These are phyloP conservation scores for Columba janthina DNA, from an alignment of 2,113 vertebrate genomes.

Conservation along the genomic window DNA sequence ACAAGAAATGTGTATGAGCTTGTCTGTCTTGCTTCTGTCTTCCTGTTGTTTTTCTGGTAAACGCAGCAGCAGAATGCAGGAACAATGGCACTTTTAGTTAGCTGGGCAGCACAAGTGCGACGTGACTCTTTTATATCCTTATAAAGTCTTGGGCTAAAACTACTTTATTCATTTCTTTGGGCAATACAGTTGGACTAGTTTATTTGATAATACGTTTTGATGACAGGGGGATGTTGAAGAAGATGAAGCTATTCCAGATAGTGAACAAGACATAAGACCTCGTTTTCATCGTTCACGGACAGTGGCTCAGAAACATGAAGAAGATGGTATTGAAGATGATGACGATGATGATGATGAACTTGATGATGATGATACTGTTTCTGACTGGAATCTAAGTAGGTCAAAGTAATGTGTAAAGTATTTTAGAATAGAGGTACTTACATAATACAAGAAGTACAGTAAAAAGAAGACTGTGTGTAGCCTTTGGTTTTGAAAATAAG, in stretches of 20 bases:
- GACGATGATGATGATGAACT: slow-evolving; percentile 89
- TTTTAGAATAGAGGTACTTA: neutral
- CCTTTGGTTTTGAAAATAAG: neutral
- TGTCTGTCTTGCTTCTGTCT: neutral
- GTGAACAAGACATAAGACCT: slow-evolving; percentile 94
- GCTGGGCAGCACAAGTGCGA: neutral
- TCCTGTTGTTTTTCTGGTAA: neutral
- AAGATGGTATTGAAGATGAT: slow-evolving; percentile 89
- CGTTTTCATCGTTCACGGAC: slow-evolving; percentile 96
- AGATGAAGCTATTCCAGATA: slow-evolving; percentile 94
- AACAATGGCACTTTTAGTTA: neutral
- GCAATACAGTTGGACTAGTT: neutral
- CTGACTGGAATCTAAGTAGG: slow-evolving; percentile 98
- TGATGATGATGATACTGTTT: slow-evolving; percentile 93
- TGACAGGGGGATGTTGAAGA: slow-evolving; percentile 93
- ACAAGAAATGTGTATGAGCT: neutral
- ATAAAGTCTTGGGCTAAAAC: neutral
- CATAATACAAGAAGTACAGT: neutral
- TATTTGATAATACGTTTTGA: neutral
- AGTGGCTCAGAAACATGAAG: slow-evolving; percentile 93
- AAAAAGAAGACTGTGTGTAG: neutral
- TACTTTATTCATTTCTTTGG: neutral
- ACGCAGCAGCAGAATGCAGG: neutral
- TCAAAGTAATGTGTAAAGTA: neutral
- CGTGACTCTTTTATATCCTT: neutral